Conservation (phyloP, 2,113 vertebrate species). For the Aegypius monachus region DNA sequence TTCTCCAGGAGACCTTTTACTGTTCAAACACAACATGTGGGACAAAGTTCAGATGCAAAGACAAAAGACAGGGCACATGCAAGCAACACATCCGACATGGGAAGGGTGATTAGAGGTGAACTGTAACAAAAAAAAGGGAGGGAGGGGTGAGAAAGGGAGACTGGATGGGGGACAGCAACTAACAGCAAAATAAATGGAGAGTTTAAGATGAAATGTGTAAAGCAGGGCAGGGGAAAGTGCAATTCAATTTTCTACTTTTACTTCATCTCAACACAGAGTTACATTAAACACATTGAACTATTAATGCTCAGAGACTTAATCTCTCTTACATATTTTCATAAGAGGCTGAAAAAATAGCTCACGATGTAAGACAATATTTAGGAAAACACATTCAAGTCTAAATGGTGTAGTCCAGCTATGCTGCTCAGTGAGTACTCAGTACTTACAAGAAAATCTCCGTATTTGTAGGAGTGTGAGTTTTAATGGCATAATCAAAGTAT, state of each 20-base stretch:
- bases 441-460: neutral
- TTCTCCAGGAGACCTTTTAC: neutral
- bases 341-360: neutral
- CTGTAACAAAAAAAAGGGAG: neutral
- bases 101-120: neutral
- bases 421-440: neutral
- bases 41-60: conserved; percentile 13
- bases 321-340: neutral
- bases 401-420: neutral
- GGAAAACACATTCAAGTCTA: neutral
- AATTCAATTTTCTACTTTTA: neutral
- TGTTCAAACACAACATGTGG: neutral
- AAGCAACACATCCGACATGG: neutral
- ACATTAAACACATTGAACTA: neutral
- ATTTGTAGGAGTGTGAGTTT: conserved; percentile 24
- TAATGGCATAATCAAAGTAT: conserved; percentile 4
- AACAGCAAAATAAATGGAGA: neutral
- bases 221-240: neutral
- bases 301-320: neutral
- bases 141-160: neutral
- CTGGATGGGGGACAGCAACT: neutral
- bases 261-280: neutral
- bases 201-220: neutral
- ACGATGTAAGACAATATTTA: neutral
- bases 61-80: neutral